Conservation (phyloP, 2,888 invertebrate genomes). For the Lasioglossum figueresi region DNA sequence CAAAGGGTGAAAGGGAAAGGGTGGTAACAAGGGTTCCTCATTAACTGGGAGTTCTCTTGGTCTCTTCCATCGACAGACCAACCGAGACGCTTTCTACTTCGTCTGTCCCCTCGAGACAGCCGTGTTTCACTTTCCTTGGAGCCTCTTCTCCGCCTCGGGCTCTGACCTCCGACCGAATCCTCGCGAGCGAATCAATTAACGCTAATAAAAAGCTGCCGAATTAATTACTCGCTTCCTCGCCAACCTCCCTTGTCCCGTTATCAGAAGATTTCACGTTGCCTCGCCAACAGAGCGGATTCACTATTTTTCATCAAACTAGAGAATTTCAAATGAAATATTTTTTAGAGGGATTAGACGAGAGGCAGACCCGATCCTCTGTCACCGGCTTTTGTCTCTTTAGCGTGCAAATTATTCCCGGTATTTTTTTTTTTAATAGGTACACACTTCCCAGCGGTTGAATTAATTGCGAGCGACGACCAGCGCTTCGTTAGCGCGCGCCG, state of each 20-base stretch:
- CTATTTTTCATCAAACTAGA: neutral
- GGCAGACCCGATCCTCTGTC: conserved; percentile 14
- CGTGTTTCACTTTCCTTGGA: neutral
- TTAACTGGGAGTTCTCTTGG: conserved; percentile 14
- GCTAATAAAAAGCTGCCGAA: conserved; percentile 37
- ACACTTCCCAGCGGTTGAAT: conserved; percentile 63
- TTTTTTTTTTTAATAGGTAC: conserved; percentile 64
- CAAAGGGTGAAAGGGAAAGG: neutral
- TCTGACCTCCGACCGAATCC: neutral
- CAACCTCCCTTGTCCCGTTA: neutral
- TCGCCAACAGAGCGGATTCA: neutral
- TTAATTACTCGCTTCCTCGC: conserved; percentile 40
- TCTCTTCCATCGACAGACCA: neutral
- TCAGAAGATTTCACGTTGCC: neutral
- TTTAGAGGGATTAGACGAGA: conserved; percentile 16
- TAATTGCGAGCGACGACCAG: conserved; percentile 64
- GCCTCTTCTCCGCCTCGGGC: neutral
- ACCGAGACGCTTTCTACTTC: neutral
- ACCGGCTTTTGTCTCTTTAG: conserved; percentile 60
- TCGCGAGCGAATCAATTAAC: conserved; percentile 36
- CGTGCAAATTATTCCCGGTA: conserved; percentile 63
- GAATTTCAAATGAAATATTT: conserved; percentile 23
- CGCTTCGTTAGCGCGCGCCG: conserved; percentile 64
- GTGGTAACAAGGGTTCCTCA: conserved; percentile 29
- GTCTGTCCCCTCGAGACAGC: conserved; percentile 1